Evolutionary conservation across 1,140 invertebrate genomes (phyloP).

Genomic region (Drosophila virilis): DNA sequence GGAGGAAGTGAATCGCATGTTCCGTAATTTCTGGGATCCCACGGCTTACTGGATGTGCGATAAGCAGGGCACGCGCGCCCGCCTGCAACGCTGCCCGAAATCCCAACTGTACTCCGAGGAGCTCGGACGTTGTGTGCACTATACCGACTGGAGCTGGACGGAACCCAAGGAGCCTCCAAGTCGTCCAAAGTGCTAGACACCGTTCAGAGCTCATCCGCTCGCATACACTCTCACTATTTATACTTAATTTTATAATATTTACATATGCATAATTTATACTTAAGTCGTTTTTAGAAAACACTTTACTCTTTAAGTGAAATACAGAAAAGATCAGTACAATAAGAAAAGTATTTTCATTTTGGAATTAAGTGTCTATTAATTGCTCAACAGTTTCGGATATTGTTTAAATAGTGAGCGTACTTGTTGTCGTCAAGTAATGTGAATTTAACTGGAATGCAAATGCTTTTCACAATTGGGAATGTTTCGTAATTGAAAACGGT

Average conservation of each 20-base stretch:
- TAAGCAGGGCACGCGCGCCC: constrained; percentile 66
- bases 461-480: constrained; percentile 14
- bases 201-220: neutral
- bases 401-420: constrained; percentile 39
- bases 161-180: constrained; percentile 78
- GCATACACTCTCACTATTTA: constrained; percentile 22
- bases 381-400: constrained; percentile 58
- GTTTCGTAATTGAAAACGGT: constrained; percentile 30
- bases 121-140: constrained; percentile 69
- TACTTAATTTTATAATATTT: constrained; percentile 28
- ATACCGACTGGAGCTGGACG: constrained; percentile 76
- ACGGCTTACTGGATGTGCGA: constrained; percentile 80
- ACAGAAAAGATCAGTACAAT: constrained; percentile 57
- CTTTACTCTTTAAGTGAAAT: constrained; percentile 59
- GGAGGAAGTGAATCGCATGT: constrained; percentile 78
- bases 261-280: constrained; percentile 11
- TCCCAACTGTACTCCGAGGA: constrained; percentile 76
- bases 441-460: constrained; percentile 41
- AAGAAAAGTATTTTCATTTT: constrained; percentile 27
- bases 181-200: constrained; percentile 53
- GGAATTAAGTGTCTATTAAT: constrained; percentile 12
- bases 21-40: constrained; percentile 81
- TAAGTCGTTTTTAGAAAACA: constrained; percentile 66
- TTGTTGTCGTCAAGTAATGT: neutral
- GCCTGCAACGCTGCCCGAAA: constrained; percentile 63